These are phyloP conservation scores for Reinhardtius hippoglossoides DNA, from an alignment of 2,113 vertebrate genomes.

Conservation along the genomic window DNA sequence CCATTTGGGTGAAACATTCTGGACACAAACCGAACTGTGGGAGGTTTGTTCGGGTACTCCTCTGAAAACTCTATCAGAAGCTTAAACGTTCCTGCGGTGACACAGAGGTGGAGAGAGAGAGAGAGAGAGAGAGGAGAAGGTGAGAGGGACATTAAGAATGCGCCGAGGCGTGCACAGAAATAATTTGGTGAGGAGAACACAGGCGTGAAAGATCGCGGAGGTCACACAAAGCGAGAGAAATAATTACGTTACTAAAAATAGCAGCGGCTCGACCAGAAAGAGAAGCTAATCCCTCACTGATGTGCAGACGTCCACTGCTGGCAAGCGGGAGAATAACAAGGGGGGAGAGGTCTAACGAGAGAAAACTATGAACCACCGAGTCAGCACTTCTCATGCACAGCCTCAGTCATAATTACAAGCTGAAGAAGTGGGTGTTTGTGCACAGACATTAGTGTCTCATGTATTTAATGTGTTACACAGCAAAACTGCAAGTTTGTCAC, in stretches of 20 bases:
- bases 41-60: slow-evolving; percentile 99
- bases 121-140: not conserved
- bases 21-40: slow-evolving; percentile 98
- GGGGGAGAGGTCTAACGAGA: slow-evolving; percentile 5
- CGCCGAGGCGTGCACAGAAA: not conserved
- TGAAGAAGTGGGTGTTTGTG: not conserved
- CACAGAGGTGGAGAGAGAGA: not conserved
- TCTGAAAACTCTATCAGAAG: slow-evolving; percentile 99
- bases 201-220: slow-evolving; percentile 18
- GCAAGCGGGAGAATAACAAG: slow-evolving; percentile 5
- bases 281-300: slow-evolving; percentile 25
- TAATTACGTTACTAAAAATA: slow-evolving; percentile 56
- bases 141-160: not conserved
- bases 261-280: not conserved
- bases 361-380: slow-evolving; percentile 29
- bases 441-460: too few relatives aligned
- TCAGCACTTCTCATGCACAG: slow-evolving; percentile 32
- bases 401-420: slow-evolving; percentile 1
- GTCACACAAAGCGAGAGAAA: slow-evolving; percentile 35
- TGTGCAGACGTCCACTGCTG: slow-evolving; percentile 41
- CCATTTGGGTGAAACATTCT: slow-evolving; percentile 99
- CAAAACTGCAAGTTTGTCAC: not conserved
- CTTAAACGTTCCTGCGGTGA: slow-evolving; percentile 95
- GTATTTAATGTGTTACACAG: too few relatives aligned
- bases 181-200: slow-evolving; percentile 19